Evolutionary conservation across 2,888 invertebrate species (phyloP).

Genomic region (Sipha maydis): DNA sequence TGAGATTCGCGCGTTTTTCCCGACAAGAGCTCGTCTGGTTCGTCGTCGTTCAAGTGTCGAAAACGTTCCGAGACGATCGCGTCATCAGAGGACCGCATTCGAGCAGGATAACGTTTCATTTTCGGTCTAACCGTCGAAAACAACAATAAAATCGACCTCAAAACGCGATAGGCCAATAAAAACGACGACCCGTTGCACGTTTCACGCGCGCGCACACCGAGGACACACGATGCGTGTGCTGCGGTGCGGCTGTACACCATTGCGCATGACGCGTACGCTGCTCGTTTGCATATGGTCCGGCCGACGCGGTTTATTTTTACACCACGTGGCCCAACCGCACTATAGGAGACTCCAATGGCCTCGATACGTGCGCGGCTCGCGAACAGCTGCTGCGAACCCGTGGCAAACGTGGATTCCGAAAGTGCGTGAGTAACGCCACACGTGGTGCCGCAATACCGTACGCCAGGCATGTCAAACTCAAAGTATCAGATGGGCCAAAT

Average conservation of each 20-base stretch:
- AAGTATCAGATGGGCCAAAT: too few relatives aligned
- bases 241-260: too few relatives aligned
- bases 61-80: background rate
- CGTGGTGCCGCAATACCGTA: too few relatives aligned
- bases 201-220: too few relatives aligned
- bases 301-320: conserved; percentile 19
- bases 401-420: conserved; percentile 1
- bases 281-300: conserved; percentile 7
- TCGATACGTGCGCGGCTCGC: background rate
- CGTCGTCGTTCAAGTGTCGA: too few relatives aligned
- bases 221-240: too few relatives aligned
- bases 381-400: conserved; percentile 1
- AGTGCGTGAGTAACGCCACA: too few relatives aligned
- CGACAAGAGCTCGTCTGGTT: background rate
- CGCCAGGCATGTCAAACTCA: too few relatives aligned
- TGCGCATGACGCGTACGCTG: background rate
- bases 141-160: background rate
- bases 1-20: background rate
- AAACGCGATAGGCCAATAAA: background rate
- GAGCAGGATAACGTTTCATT: too few relatives aligned
- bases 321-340: background rate
- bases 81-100: background rate
- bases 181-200: too few relatives aligned
- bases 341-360: conserved; percentile 17
- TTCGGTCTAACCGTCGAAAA: background rate